Evolutionary conservation across 2,113 vertebrate species (phyloP).

Genomic region (Elaphurus davidianus): DNA sequence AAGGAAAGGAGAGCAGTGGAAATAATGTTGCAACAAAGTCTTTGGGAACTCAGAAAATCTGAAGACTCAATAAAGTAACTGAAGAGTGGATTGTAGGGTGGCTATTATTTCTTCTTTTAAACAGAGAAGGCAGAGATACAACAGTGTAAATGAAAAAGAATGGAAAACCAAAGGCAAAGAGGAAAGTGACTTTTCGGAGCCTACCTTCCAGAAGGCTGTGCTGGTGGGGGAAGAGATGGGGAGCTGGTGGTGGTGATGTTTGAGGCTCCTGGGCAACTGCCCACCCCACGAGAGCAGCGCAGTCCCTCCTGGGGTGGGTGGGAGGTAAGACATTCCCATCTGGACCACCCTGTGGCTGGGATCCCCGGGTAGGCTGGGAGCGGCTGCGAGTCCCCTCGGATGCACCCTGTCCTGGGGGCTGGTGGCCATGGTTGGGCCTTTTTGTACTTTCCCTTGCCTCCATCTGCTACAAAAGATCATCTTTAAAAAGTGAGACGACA

Average conservation of each 20-base stretch:
- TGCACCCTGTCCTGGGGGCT: neutral
- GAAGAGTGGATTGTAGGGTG: neutral
- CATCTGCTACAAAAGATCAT: neutral
- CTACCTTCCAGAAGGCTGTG: neutral
- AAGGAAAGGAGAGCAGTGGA: neutral
- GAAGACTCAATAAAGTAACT: neutral
- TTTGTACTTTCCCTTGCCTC: neutral
- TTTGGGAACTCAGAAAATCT: neutral
- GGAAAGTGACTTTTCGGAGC: neutral
- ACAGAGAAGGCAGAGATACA: neutral
- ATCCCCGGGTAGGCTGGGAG: neutral
- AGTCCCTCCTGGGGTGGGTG: neutral
- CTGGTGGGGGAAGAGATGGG: neutral
- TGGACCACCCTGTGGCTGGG: neutral
- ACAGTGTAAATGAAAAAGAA: neutral
- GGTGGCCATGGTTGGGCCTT: neutral
- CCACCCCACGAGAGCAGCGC: accelerated
- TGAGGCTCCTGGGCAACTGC: accelerated
- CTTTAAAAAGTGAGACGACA: neutral
- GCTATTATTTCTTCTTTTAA: neutral
- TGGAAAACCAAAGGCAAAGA: neutral
- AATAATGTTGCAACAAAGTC: neutral
- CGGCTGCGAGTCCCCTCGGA: neutral
- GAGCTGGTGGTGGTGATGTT: neutral
- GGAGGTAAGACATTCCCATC: neutral